Conservation (phyloP, 2,113 vertebrate genomes). For the Spea multiplicata region DNA sequence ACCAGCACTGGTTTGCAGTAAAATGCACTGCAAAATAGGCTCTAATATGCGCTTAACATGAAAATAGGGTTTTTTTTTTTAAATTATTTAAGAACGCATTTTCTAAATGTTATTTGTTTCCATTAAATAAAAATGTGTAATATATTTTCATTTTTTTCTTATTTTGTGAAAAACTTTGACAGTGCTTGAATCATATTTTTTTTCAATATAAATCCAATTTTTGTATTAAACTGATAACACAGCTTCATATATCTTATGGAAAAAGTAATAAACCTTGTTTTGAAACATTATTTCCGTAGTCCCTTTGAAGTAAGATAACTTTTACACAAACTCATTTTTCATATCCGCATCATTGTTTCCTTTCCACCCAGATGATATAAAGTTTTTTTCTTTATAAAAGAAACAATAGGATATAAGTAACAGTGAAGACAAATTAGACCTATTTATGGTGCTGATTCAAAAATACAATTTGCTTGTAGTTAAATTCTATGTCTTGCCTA, state of each 20-base stretch:
- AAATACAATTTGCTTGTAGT: background rate
- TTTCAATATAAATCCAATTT: constrained; percentile 57
- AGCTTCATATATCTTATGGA: constrained; percentile 63
- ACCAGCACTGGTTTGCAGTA: too few relatives aligned
- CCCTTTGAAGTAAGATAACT: constrained; percentile 65
- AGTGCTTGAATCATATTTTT: constrained; percentile 54
- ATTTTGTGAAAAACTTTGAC: constrained; percentile 44
- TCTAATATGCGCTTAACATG: too few relatives aligned
- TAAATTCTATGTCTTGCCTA: too few relatives aligned
- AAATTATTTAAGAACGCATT: background rate
- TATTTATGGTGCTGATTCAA: constrained; percentile 21
- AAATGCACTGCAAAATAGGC: too few relatives aligned
- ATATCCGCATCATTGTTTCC: constrained; percentile 69
- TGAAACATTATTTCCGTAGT: constrained; percentile 63
- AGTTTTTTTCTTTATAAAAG: constrained; percentile 55
- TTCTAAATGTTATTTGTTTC: background rate
- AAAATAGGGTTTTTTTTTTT: too few relatives aligned
- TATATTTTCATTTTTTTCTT: constrained; percentile 17
- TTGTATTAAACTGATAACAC: constrained; percentile 70
- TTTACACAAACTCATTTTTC: constrained; percentile 68
- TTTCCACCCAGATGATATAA: constrained; percentile 66
- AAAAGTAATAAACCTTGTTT: constrained; percentile 63
- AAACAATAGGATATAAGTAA: constrained; percentile 55
- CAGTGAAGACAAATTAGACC: constrained; percentile 51
- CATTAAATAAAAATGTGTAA: background rate